Conservation (phyloP, 2,113 vertebrate species). For the Pteropus alecto region DNA sequence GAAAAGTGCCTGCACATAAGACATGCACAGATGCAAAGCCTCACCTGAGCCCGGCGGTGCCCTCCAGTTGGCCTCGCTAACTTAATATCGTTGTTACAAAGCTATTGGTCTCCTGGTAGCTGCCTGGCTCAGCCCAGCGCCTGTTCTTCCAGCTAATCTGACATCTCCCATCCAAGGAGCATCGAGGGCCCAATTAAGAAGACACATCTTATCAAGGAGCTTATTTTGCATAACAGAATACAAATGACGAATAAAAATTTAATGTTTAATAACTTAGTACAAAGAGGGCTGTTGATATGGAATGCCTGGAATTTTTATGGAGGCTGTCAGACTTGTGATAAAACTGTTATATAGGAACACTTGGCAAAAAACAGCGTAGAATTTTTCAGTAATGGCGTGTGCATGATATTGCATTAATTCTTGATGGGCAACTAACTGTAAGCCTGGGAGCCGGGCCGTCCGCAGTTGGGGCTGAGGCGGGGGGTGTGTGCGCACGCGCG, state of each 20-base stretch:
- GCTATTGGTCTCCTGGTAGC: conserved; percentile 91
- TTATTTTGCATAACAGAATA: conserved; percentile 97
- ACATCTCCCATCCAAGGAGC: conserved; percentile 93
- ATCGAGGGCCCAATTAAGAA: conserved; percentile 96
- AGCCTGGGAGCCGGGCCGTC: conserved; percentile 87
- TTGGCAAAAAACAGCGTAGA: conserved; percentile 91
- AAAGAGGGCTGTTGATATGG: conserved; percentile 93
- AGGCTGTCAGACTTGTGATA: conserved; percentile 92
- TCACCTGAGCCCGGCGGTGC: conserved; percentile 94
- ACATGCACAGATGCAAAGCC: conserved; percentile 92
- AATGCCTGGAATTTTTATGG: conserved; percentile 92
- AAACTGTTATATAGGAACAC: conserved; percentile 93
- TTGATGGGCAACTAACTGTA: conserved; percentile 88
- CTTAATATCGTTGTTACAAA: conserved; percentile 90
- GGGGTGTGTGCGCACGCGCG: fast-evolving
- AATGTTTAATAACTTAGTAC: conserved; percentile 96
- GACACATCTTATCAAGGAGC: conserved; percentile 95
- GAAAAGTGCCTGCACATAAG: conserved; percentile 89
- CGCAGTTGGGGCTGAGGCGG: conserved; percentile 71
- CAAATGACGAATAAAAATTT: conserved; percentile 95
- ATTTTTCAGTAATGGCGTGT: conserved; percentile 90
- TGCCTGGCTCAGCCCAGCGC: conserved; percentile 87
- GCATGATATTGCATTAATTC: conserved; percentile 91
- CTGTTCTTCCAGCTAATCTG: conserved; percentile 90
- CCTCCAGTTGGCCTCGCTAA: conserved; percentile 89